Base-by-base conservation (phyloP, 2,113 vertebrate species). In the Ariopsis seemanni region DNA sequence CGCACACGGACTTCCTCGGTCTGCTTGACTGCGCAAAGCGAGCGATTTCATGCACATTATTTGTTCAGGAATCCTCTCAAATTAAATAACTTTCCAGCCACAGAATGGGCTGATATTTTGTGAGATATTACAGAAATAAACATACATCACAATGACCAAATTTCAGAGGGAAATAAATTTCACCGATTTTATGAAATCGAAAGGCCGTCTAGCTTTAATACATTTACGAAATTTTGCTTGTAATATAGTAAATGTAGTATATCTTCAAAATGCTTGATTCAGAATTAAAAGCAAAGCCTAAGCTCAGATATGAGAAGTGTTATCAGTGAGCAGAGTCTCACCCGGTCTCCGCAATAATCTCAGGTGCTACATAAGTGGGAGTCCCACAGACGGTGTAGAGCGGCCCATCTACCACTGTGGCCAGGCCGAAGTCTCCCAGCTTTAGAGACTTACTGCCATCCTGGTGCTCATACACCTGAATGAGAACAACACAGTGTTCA, bases 331-430 rank as follows among this genome's bases (percentile, higher is more conserved):
- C 27, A 82, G 2, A 9, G 34, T 71, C 93, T 96, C 94, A 99
- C 98, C 98, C 98, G 15, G 96, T 97, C 94, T 99, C 98, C 83
- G 97, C 96, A 0, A 99, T 96, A 91, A 99, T 99, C 93, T 99
- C 98, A 77, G 98, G 98, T 90, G 98, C 97, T 92, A 99, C 98
- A 62, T 99, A 99, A 58, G 98, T 99, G 18, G 98, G 98, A 3
- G 98, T 99, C 53, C 98, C 98, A 91, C 98, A 99, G 84, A 99
- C 97, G 2, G 96, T 97, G 79, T 96, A 98, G 18, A 99, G 94
- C 52, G 97, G 97, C 62, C 97, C 98, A 7, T 99, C 97, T 22
- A 99, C 98, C 52, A 98, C 94, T 0, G 97, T 99, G 42, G 98
- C 98, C 93, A 99, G 92, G 65, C 98, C 98, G 89, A 99, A 99